Conservation (phyloP, 2,113 vertebrate genomes). For the Amblyornis subalaris region DNA sequence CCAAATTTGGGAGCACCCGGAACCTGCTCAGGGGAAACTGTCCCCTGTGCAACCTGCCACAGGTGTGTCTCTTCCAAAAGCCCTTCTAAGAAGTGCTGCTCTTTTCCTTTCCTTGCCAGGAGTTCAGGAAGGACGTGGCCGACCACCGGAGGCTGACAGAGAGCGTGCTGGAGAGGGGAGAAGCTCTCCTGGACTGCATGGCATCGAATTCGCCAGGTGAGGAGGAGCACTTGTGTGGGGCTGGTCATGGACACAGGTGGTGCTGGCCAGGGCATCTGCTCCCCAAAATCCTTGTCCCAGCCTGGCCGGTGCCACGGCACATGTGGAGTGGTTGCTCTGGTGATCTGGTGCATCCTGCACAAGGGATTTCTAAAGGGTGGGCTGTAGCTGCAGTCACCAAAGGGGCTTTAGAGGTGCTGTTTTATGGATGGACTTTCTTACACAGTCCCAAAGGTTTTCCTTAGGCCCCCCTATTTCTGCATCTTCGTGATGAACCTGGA, state of each 20-base stretch:
- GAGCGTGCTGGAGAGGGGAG: constrained; percentile 80
- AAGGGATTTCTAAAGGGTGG: background rate
- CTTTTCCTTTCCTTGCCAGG: constrained; percentile 61
- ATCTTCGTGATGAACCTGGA: background rate
- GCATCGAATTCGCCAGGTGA: constrained; percentile 81
- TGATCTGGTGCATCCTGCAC: background rate
- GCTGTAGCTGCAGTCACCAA: background rate
- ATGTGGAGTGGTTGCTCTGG: fast-evolving
- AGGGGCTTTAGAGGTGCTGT: background rate
- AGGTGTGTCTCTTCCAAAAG: background rate
- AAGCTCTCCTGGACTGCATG: constrained; percentile 82
- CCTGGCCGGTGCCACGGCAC: background rate
- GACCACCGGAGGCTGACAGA: constrained; percentile 77
- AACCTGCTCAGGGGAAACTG: background rate
- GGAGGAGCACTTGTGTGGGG: background rate
- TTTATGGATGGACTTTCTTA: background rate
- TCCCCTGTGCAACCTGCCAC: background rate
- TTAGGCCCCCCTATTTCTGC: background rate
- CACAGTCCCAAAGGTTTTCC: background rate
- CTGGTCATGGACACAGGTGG: background rate
- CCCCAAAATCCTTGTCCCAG: background rate
- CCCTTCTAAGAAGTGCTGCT: fast-evolving
- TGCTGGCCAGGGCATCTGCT: background rate
- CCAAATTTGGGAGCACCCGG: background rate
- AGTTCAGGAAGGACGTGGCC: constrained; percentile 81